These are phyloP conservation scores for Spialia ferax DNA, from an alignment of 2,888 invertebrate genomes.

Conservation along the genomic window DNA sequence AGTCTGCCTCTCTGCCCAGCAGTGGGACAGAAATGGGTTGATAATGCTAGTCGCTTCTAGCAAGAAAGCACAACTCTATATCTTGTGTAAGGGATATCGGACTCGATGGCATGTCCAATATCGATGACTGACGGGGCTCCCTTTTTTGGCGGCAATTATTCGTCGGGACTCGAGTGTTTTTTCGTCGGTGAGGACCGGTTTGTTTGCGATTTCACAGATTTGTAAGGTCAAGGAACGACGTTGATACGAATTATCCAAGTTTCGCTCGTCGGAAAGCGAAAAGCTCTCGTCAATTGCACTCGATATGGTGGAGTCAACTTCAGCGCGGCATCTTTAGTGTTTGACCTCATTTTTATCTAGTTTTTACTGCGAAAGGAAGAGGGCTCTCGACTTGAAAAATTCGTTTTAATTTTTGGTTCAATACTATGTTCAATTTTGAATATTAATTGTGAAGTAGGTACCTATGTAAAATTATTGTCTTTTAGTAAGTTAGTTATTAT, in stretches of 20 bases:
- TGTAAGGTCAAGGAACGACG: conserved; percentile 21
- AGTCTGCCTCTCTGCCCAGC: too few relatives aligned
- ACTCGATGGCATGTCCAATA: conserved; percentile 12
- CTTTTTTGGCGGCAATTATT: conserved; percentile 24
- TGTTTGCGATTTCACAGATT: conserved; percentile 14
- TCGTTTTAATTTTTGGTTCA: too few relatives aligned
- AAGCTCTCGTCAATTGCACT: background rate
- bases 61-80: background rate
- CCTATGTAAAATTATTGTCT: too few relatives aligned
- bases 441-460: too few relatives aligned
- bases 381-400: too few relatives aligned
- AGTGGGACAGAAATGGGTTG: too few relatives aligned
- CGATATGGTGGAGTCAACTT: background rate
- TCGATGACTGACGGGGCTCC: conserved; percentile 18
- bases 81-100: background rate
- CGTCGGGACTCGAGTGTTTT: conserved; percentile 11
- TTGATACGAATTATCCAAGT: background rate
- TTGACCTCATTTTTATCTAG: too few relatives aligned
- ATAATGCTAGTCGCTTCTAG: background rate
- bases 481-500: too few relatives aligned
- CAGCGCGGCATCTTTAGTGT: background rate
- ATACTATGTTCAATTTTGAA: too few relatives aligned
- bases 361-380: too few relatives aligned
- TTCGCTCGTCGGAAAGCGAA: conserved; percentile 9
- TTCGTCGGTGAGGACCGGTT: conserved; percentile 11